Conservation (phyloP, 2,888 invertebrate genomes). For the Drosophila fulvimacula region DNA sequence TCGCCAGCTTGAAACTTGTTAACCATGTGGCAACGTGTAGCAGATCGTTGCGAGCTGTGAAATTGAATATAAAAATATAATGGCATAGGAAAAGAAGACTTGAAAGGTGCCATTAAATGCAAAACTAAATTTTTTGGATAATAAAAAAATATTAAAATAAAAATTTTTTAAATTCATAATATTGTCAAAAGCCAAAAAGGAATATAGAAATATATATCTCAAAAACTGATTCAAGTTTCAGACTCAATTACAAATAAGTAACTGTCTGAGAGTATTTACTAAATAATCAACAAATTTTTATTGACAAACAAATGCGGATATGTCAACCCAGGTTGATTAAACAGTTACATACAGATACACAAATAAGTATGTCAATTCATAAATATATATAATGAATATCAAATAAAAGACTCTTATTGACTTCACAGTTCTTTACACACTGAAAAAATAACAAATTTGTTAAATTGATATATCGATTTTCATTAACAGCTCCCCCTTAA, state of each 20-base stretch:
- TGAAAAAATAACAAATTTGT: background rate
- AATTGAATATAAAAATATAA: background rate
- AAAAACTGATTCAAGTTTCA: background rate
- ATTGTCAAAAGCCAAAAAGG: too few species aligned
- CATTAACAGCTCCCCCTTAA: background rate
- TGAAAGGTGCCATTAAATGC: too few species aligned
- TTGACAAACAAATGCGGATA: background rate
- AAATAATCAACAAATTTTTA: background rate
- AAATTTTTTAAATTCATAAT: too few species aligned
- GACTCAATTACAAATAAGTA: background rate
- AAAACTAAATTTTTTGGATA: too few species aligned
- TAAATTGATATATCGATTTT: background rate
- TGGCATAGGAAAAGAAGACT: too few species aligned
- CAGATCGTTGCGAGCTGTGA: too few species aligned
- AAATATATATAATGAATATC: too few species aligned
- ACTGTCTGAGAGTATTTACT: background rate
- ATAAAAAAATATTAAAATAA: too few species aligned
- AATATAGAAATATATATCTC: too few species aligned
- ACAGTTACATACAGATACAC: background rate
- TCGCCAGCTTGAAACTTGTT: background rate
- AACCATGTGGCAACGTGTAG: background rate
- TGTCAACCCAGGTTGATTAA: background rate
- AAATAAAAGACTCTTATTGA: too few species aligned
- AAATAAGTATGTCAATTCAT: too few species aligned
- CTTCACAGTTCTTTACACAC: background rate